A percentile compares a stretch with the other conserved stretches of the same genome.
Conservation (phyloP, 2,113 vertebrate species). For the Rhipidura dahli region DNA sequence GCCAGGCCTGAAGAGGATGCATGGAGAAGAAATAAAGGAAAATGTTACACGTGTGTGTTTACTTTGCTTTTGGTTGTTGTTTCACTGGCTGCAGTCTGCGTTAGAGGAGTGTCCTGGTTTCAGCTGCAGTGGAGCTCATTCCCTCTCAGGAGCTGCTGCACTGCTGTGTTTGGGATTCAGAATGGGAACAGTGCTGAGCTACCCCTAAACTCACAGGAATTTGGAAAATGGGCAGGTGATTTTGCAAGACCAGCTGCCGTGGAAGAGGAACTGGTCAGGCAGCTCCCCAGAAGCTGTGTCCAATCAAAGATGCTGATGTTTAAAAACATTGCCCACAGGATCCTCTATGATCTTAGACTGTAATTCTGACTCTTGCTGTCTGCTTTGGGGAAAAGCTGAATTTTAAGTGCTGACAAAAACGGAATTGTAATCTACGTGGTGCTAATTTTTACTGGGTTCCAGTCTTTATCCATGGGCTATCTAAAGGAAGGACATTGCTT, state of each 20-base stretch:
- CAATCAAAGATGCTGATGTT: background rate
- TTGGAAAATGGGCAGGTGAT: background rate
- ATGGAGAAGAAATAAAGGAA: background rate
- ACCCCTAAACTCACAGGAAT: background rate
- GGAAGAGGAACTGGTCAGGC: background rate
- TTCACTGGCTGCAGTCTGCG: background rate
- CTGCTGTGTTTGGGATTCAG: background rate
- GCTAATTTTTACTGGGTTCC: background rate
- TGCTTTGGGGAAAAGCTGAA: background rate
- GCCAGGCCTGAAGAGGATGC: background rate
- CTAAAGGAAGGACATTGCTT: background rate
- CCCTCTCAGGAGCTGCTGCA: background rate
- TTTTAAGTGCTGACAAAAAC: background rate
- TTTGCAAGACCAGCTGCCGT: background rate
- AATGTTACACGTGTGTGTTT: background rate
- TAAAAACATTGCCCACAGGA: background rate
- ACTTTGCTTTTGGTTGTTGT: background rate
- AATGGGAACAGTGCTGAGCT: background rate
- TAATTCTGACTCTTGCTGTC: background rate
- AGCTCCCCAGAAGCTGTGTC: background rate
- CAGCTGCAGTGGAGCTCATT: background rate
- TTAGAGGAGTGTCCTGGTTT: background rate
- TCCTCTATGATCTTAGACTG: background rate
- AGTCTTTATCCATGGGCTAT: background rate
- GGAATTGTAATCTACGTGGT: background rate